Evolutionary conservation across 2,113 vertebrate species (phyloP), one percentile per base, ranked within the genome.

Genomic region (Pionites leucogaster): DNA sequence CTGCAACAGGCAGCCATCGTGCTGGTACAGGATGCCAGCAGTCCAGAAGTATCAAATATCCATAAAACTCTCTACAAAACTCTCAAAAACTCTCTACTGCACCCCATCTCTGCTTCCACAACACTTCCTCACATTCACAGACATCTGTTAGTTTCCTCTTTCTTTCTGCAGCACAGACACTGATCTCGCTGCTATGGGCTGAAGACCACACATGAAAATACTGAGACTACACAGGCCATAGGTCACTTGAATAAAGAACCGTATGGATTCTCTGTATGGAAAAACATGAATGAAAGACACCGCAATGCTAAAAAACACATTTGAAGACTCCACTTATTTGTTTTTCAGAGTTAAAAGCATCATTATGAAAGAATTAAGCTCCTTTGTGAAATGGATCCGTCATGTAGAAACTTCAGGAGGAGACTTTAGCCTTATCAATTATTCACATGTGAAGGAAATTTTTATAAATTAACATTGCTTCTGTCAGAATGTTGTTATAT

Each of bases 401-500:
- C 72, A 81, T 3, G 31, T 11, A 81, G 85, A 81, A 93, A 82
- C 49, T 69, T 90, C 76, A 94, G 55, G 27, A 11, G 63, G 75
- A 95, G 88, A 92, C 24, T 49, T 86, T 2, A 87, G 64, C 46
- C 44, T 63, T 76, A 90, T 87, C 67, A 94, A 71, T 91, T 93
- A 93, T 76, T 89, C 71, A 89, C 59, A 68, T 23, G 42, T 8
- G 65, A 95, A 16, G 50, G 55, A 71, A 86, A 69, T 74, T 88
- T 92, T 90, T 88, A 92, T 52, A 92, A 95, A 94, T 92, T 83
- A 88, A 52, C 87, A 85, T 60, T 65, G 63, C 67, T 90, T 42
- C 76, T 89, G 55, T 92, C 79, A 83, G 87, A 86, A 86, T 82
- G 52, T 84, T 96, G 78, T 79, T 95, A 55, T 86, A 81, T 77